These are phyloP conservation scores for Chrysocyon brachyurus DNA, from an alignment of 2,797 vertebrate genomes.

Conservation along the genomic window DNA sequence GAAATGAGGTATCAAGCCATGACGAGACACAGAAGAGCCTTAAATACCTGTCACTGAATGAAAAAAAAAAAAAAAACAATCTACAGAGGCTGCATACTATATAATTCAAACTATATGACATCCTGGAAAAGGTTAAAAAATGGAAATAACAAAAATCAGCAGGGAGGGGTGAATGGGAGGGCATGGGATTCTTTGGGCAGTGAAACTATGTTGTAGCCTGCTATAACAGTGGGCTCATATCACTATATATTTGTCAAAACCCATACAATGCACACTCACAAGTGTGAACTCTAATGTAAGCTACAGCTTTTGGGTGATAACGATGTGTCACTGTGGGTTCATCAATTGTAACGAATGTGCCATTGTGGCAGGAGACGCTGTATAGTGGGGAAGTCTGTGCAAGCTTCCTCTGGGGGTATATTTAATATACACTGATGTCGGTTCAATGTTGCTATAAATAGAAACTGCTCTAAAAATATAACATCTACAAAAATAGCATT, in stretches of 20 bases:
- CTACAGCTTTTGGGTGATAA: neutral
- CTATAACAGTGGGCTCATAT: accelerated
- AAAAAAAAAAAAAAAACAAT: neutral
- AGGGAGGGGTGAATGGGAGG: neutral
- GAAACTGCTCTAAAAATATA: neutral
- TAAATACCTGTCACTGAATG: neutral
- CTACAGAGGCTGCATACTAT: neutral
- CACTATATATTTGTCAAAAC: neutral
- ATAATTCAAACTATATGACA: neutral
- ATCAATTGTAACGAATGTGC: too few species aligned
- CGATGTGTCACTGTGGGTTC: neutral
- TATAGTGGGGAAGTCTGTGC: accelerated
- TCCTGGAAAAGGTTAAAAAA: neutral
- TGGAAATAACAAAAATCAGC: neutral
- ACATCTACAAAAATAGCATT: neutral
- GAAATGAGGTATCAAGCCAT: neutral
- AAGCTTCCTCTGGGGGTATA: accelerated
- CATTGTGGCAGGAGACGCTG: neutral
- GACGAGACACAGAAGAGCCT: neutral
- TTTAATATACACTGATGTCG: neutral
- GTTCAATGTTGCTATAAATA: neutral
- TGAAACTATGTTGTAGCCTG: neutral
- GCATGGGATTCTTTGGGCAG: neutral
- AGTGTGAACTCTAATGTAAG: neutral
- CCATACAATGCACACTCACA: neutral